Evolutionary conservation across 2,113 vertebrate species (phyloP).

Genomic region (Octodon degus): DNA sequence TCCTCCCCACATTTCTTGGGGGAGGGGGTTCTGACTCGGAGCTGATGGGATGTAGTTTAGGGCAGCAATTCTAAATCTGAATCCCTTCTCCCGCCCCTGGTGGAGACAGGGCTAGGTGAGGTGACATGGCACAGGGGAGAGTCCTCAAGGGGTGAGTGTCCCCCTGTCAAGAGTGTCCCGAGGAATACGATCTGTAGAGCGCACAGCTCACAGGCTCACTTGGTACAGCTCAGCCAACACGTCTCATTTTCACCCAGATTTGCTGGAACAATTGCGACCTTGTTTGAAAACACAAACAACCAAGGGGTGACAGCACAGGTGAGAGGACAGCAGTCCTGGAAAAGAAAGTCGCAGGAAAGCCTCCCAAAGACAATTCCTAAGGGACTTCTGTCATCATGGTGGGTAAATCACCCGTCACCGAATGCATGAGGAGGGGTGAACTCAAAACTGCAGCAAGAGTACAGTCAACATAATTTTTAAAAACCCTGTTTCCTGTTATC

Average conservation of each 20-base stretch:
- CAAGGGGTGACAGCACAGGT: conserved; percentile 25
- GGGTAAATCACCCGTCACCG: conserved; percentile 57
- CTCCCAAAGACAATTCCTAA: conserved; percentile 48
- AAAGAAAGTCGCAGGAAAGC: conserved; percentile 33
- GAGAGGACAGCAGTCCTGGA: neutral
- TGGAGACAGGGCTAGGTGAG: conserved; percentile 61
- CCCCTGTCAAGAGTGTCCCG: conserved; percentile 68
- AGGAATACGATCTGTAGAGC: conserved; percentile 60
- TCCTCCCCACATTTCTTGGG: neutral
- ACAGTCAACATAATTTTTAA: neutral
- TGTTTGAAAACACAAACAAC: conserved; percentile 63
- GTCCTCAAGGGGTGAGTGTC: conserved; percentile 1
- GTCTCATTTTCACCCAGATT: conserved; percentile 57
- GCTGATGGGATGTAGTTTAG: neutral
- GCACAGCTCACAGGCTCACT: conserved; percentile 1
- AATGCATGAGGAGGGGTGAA: conserved; percentile 64
- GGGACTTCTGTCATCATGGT: conserved; percentile 44
- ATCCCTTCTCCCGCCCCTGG: neutral
- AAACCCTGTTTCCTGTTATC: neutral
- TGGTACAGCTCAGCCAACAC: conserved; percentile 12
- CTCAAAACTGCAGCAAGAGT: conserved; percentile 46
- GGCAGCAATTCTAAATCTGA: neutral
- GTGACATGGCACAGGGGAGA: conserved; percentile 58
- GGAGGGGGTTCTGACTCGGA: neutral
- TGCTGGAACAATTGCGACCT: conserved; percentile 34